Conservation (phyloP, 1,140 invertebrate genomes). For the Elysia chlorotica region DNA sequence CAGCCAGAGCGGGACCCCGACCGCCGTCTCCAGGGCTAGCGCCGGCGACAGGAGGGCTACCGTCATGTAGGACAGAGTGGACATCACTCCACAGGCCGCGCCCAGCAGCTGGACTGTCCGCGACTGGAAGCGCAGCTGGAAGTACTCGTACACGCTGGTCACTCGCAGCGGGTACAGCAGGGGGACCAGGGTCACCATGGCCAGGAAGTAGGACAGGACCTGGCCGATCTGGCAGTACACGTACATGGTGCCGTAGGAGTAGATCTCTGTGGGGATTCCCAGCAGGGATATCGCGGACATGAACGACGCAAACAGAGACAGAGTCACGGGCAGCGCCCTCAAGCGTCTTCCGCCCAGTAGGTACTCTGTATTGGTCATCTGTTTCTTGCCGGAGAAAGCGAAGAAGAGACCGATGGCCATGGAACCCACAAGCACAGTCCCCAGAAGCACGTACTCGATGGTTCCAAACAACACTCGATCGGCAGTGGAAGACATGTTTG, state of each 20-base stretch:
- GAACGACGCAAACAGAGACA: slow-evolving; percentile 69
- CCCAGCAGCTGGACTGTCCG: slow-evolving; percentile 31
- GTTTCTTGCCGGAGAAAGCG: slow-evolving; percentile 3
- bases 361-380: slow-evolving; percentile 66
- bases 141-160: slow-evolving; percentile 86
- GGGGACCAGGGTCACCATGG: slow-evolving; percentile 79
- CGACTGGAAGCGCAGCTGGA: slow-evolving; percentile 66
- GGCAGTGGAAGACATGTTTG: too few relatives aligned
- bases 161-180: slow-evolving; percentile 84
- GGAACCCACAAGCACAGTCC: neutral
- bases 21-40: slow-evolving; percentile 75
- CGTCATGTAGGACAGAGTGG: slow-evolving; percentile 79
- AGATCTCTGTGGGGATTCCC: slow-evolving; percentile 63
- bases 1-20: slow-evolving; percentile 31
- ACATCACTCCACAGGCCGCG: slow-evolving; percentile 35
- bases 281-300: slow-evolving; percentile 86
- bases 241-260: slow-evolving; percentile 36
- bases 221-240: slow-evolving; percentile 14
- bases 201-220: slow-evolving; percentile 77
- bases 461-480: too few relatives aligned
- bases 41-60: slow-evolving; percentile 91
- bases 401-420: slow-evolving; percentile 10
- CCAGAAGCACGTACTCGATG: slow-evolving; percentile 8
- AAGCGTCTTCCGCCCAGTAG: slow-evolving; percentile 77
- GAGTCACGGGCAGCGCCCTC: slow-evolving; percentile 64